These are phyloP conservation scores for Resseliella maxima DNA, from an alignment of 2,888 invertebrate genomes.

Conservation along the genomic window DNA sequence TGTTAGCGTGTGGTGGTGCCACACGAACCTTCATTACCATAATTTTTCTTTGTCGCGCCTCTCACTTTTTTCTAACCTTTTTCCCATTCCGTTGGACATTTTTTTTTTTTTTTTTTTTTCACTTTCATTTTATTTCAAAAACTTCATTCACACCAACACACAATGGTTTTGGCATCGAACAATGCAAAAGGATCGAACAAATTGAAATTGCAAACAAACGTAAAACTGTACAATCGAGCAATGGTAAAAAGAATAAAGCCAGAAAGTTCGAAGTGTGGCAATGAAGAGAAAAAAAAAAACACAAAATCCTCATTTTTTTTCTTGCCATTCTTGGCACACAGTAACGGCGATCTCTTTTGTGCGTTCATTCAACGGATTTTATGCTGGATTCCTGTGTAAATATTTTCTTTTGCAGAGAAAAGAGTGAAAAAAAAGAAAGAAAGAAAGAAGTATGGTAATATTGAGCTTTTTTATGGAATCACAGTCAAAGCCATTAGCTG, in stretches of 20 bases:
- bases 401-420: neutral
- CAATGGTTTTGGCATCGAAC: neutral
- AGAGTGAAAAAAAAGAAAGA: neutral
- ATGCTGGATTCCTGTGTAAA: neutral
- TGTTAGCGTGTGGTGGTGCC: neutral
- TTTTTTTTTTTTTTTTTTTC: neutral
- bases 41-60: slow-evolving; percentile 35
- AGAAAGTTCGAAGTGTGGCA: neutral
- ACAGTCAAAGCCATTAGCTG: neutral
- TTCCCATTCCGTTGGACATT: neutral
- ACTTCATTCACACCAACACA: neutral
- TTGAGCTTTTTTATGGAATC: neutral
- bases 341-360: neutral
- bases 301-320: neutral
- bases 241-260: neutral
- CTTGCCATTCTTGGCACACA: neutral
- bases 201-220: slow-evolving; percentile 12
- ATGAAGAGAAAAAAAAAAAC: neutral
- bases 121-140: neutral
- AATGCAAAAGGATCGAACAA: neutral
- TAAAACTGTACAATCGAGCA: neutral
- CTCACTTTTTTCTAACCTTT: neutral
- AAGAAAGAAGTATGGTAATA: neutral
- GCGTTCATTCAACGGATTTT: neutral
- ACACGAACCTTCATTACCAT: slow-evolving; percentile 29